These are phyloP conservation scores for Pelodiscus sinensis DNA, from an alignment of 2,113 vertebrate species.

Conservation along the genomic window DNA sequence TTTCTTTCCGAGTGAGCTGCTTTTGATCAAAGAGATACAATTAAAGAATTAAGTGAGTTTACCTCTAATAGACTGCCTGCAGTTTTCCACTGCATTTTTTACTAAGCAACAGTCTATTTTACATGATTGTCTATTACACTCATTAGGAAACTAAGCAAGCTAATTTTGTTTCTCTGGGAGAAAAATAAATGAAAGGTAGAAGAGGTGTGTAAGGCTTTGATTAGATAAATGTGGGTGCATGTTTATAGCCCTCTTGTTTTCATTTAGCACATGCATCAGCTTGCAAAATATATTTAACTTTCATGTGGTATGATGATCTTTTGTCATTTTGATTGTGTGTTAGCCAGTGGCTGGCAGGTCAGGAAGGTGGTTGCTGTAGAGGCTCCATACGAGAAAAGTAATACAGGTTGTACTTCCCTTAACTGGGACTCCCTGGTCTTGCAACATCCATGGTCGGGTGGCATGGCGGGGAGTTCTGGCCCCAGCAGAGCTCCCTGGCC, in stretches of 20 bases:
- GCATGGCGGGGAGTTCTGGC: no score
- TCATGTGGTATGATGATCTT: conserved; percentile 30
- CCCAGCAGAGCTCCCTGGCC: no score
- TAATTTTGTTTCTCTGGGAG: conserved; percentile 78
- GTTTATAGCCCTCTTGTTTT: conserved; percentile 53
- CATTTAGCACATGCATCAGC: conserved; percentile 55
- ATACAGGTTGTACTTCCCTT: background rate
- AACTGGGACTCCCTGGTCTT: no score
- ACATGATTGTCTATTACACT: conserved; percentile 84
- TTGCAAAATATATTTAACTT: conserved; percentile 68
- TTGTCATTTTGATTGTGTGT: conserved; percentile 66
- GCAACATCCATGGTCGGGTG: no score
- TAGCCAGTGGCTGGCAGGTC: conserved; percentile 32
- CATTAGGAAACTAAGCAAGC: conserved; percentile 82
- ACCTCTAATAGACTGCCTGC: conserved; percentile 67
- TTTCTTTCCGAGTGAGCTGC: conserved; percentile 61
- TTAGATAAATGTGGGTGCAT: conserved; percentile 81
- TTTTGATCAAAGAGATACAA: conserved; percentile 73
- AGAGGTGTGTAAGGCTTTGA: conserved; percentile 73
- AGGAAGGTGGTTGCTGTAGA: conserved; percentile 6
- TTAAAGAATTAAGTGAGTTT: conserved; percentile 76
- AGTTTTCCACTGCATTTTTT: conserved; percentile 58
- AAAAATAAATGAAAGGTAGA: conserved; percentile 65
- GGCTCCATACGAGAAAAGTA: conserved; percentile 61
- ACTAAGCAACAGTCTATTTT: conserved; percentile 72